Evolutionary conservation across 2,888 invertebrate species (phyloP).

Genomic region (Xylota segnis): DNA sequence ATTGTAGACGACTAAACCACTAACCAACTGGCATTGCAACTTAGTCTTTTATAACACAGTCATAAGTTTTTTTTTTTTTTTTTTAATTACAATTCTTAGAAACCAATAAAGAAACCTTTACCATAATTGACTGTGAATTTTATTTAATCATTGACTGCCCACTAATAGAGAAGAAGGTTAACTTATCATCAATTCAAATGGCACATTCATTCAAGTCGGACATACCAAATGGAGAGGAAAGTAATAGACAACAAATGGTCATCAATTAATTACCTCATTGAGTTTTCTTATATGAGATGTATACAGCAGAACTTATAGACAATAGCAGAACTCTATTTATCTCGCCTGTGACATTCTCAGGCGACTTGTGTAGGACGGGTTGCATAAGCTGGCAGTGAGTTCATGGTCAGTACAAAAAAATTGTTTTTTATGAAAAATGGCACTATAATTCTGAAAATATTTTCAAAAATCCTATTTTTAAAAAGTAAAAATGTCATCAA

Average conservation of each 20-base stretch:
- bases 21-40: too few species aligned
- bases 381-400: background rate
- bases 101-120: conserved; percentile 2
- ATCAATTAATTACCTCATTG: conserved; percentile 35
- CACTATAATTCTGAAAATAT: background rate
- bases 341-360: background rate
- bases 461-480: conserved; percentile 10
- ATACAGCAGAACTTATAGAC: background rate
- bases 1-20: too few species aligned
- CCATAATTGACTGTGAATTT: conserved; percentile 44
- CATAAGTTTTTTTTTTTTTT: background rate
- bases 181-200: conserved; percentile 29
- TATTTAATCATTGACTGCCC: conserved; percentile 30
- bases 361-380: background rate
- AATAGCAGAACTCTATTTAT: background rate
- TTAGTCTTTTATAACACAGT: too few species aligned
- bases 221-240: conserved; percentile 12
- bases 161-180: conserved; percentile 12
- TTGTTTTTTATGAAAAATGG: background rate
- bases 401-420: conserved; percentile 1
- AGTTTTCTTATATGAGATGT: background rate
- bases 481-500: background rate
- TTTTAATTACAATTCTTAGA: background rate
- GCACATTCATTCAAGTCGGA: background rate
- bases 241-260: conserved; percentile 18